Evolutionary conservation across 2,888 invertebrate species (phyloP).

Genomic region (Apodemia duryi): DNA sequence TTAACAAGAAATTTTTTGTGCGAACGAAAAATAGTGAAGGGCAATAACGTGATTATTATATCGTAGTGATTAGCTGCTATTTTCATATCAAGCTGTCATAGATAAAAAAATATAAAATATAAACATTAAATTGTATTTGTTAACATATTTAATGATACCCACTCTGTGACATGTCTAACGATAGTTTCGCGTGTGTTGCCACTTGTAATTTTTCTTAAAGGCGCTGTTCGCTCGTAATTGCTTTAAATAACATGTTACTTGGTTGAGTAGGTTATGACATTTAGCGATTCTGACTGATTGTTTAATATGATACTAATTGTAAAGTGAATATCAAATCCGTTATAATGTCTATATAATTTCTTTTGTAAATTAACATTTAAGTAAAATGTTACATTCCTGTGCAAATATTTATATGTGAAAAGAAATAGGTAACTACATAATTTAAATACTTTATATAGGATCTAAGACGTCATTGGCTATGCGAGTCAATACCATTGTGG

Average conservation of each 20-base stretch:
- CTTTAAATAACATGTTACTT: constrained; percentile 22
- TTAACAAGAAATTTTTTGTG: background rate
- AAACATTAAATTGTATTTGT: constrained; percentile 11
- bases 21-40: constrained; percentile 4
- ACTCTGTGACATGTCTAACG: constrained; percentile 27
- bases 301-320: constrained; percentile 13
- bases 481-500: no score
- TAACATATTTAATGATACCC: constrained; percentile 3
- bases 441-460: no score
- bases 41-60: constrained; percentile 3
- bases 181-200: constrained; percentile 27
- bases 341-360: constrained; percentile 13
- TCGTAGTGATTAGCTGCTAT: background rate
- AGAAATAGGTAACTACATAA: no score
- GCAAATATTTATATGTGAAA: no score
- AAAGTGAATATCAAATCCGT: constrained; percentile 13
- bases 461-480: no score
- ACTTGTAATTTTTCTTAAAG: constrained; percentile 14
- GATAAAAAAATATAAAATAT: constrained; percentile 8
- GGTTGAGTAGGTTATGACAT: constrained; percentile 16
- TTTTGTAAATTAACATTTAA: no score
- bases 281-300: constrained; percentile 13
- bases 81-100: constrained; percentile 14
- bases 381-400: no score
- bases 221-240: constrained; percentile 22